Percentiles rank a stretch among this genome's conserved stretches.
Conservation (phyloP, 2,113 vertebrate species). For the Engystomops pustulosus region DNA sequence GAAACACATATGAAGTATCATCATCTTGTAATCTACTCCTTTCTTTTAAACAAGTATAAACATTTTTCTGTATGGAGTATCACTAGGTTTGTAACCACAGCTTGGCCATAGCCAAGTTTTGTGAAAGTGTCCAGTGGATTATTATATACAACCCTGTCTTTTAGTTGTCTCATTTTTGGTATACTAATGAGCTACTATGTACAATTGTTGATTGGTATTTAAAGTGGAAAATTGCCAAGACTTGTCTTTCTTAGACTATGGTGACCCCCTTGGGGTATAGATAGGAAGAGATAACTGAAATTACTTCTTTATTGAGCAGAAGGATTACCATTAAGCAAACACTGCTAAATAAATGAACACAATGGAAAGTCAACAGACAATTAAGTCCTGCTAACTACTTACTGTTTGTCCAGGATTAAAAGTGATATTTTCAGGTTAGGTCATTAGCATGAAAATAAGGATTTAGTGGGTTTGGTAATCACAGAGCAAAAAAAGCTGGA, state of each 20-base stretch:
- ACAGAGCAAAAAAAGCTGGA: neutral
- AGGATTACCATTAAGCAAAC: slow-evolving; percentile 59
- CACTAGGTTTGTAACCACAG: too few species aligned
- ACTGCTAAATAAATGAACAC: slow-evolving; percentile 48
- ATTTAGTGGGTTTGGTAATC: slow-evolving; percentile 57
- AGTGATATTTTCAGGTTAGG: slow-evolving; percentile 51
- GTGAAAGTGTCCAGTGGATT: too few species aligned
- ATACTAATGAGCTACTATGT: too few species aligned
- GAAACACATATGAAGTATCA: too few species aligned
- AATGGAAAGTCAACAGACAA: slow-evolving; percentile 45
- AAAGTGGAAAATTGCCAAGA: neutral
- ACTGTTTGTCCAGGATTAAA: slow-evolving; percentile 28
- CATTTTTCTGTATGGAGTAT: too few species aligned
- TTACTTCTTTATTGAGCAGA: slow-evolving; percentile 45
- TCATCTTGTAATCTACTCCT: too few species aligned
- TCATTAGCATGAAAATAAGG: slow-evolving; percentile 56
- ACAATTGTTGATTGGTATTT: neutral
- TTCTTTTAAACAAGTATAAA: too few species aligned
- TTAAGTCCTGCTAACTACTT: slow-evolving; percentile 51
- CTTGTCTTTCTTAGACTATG: neutral
- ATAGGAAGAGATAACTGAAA: slow-evolving; percentile 48
- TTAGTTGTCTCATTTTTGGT: too few species aligned
- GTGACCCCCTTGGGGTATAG: neutral
- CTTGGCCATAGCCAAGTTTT: too few species aligned
- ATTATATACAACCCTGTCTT: too few species aligned